Evolutionary conservation across 1,140 invertebrate species (phyloP).

Genomic region (Homarus americanus): DNA sequence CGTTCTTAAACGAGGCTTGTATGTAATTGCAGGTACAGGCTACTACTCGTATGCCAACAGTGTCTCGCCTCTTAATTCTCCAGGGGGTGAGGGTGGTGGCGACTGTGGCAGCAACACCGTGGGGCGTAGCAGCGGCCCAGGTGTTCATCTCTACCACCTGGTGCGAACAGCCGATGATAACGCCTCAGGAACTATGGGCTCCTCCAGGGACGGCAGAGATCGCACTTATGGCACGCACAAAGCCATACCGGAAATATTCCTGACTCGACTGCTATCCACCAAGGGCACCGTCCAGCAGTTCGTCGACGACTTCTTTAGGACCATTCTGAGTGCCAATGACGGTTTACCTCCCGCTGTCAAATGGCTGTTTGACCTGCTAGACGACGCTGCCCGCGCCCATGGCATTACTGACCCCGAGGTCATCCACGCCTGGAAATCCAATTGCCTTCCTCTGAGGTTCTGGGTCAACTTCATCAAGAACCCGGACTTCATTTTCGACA

Average conservation of each 20-base stretch:
- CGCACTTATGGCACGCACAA: slow-evolving; percentile 88
- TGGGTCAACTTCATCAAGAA: slow-evolving; percentile 99
- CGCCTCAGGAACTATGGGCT: slow-evolving; percentile 77
- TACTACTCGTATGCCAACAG: slow-evolving; percentile 74
- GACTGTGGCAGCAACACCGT: slow-evolving; percentile 33
- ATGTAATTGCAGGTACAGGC: slow-evolving; percentile 74
- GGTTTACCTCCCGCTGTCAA: slow-evolving; percentile 94
- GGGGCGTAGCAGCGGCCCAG: slow-evolving; percentile 79
- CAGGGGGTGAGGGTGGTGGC: slow-evolving; percentile 53
- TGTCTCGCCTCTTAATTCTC: slow-evolving; percentile 74
- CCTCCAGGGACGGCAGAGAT: slow-evolving; percentile 73
- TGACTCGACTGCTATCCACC: slow-evolving; percentile 93
- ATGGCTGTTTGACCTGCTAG: slow-evolving; percentile 96
- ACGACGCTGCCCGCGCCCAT: slow-evolving; percentile 91
- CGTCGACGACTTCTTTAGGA: slow-evolving; percentile 95
- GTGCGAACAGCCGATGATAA: slow-evolving; percentile 89
- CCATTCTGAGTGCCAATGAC: slow-evolving; percentile 92
- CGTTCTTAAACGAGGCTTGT: too few species aligned
- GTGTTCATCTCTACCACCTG: slow-evolving; percentile 87
- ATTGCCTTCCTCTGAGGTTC: slow-evolving; percentile 92
- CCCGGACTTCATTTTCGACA: slow-evolving; percentile 97
- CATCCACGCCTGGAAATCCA: slow-evolving; percentile 94
- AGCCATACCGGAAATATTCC: slow-evolving; percentile 96
- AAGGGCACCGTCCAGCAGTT: slow-evolving; percentile 98
- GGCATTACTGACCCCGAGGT: slow-evolving; percentile 91